A percentile compares a stretch with the other conserved stretches of the same genome.
Evolutionary conservation across 2,888 invertebrate species (phyloP).

Genomic region (Philhelius pedissequus): DNA sequence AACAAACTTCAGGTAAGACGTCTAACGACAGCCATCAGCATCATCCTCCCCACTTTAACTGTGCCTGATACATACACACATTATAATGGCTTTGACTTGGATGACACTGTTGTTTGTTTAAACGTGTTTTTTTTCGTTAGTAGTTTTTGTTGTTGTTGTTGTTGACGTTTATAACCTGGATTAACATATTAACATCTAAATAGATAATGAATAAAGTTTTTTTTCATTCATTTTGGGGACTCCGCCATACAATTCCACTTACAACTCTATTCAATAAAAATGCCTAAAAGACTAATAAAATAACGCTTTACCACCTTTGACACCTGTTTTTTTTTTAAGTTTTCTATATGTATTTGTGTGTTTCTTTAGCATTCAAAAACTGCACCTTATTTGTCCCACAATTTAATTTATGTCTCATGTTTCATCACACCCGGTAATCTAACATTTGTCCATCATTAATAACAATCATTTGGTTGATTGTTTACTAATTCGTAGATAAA

Average conservation of each 20-base stretch:
- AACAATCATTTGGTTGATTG: not conserved
- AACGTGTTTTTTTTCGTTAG: constrained; percentile 24
- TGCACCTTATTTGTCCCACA: constrained; percentile 8
- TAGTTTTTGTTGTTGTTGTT: constrained; percentile 5
- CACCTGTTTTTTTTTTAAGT: constrained; percentile 3
- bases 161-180: constrained; percentile 31
- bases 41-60: not conserved
- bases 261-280: not conserved
- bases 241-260: not conserved
- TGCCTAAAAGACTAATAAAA: not conserved
- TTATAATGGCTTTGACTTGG: not conserved
- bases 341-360: not conserved
- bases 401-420: not conserved
- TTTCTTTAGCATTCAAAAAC: not conserved
- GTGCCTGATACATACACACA: not conserved
- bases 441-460: constrained; percentile 46
- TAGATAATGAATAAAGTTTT: constrained; percentile 11
- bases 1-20: constrained; percentile 59
- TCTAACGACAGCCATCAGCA: not conserved
- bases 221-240: constrained; percentile 11
- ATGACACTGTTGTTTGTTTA: constrained; percentile 28
- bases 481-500: not conserved
- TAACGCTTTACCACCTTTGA: not conserved
- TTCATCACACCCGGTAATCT: constrained; percentile 30
- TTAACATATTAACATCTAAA: constrained; percentile 38